Evolutionary conservation across 1,140 invertebrate species (phyloP).

Genomic region (Globodera rostochiensis): DNA sequence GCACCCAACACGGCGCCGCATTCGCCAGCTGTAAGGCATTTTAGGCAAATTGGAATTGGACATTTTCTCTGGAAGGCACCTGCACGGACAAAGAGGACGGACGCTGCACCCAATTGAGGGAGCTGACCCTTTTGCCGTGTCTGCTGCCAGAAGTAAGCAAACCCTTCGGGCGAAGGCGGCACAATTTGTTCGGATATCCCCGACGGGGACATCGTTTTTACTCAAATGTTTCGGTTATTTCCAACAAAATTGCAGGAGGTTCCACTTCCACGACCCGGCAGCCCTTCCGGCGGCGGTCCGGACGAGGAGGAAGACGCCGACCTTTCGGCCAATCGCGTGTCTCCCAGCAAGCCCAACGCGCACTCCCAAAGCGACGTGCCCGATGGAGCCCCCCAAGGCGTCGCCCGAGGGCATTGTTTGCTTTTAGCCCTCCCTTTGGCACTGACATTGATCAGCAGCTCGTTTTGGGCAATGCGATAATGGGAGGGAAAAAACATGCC

Average conservation of each 20-base stretch:
- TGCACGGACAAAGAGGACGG: conserved; percentile 58
- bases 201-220: too few species aligned
- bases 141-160: neutral
- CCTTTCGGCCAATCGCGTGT: neutral
- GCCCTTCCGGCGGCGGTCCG: neutral
- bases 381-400: neutral
- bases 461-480: neutral
- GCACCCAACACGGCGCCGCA: conserved; percentile 39
- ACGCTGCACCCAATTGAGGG: conserved; percentile 48
- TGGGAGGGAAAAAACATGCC: neutral
- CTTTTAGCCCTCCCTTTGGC: neutral
- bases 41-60: neutral
- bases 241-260: neutral
- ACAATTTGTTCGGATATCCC: neutral
- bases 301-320: conserved; percentile 1
- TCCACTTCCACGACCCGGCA: neutral
- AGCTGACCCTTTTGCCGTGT: conserved; percentile 49
- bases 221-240: too few species aligned
- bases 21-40: conserved; percentile 35
- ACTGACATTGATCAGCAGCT: neutral
- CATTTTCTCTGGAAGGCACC: conserved; percentile 30
- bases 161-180: neutral
- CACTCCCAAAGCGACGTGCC: conserved; percentile 16
- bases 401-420: neutral
- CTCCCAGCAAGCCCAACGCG: neutral